Conservation (phyloP, 2,888 invertebrate species). For the Apotomis turbidana region DNA sequence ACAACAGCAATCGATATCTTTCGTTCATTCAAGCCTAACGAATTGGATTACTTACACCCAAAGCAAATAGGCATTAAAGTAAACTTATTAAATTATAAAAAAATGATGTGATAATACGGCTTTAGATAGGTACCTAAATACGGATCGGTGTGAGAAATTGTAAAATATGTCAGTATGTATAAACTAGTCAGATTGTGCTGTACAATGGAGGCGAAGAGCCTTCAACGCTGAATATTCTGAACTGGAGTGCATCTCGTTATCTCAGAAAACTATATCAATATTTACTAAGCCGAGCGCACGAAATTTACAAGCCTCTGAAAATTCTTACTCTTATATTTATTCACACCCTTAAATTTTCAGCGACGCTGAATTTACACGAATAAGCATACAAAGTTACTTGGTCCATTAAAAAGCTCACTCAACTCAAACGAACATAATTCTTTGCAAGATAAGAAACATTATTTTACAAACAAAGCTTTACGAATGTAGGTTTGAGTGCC, state of each 20-base stretch:
- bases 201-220: slow-evolving; percentile 30
- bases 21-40: too few species aligned
- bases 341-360: slow-evolving; percentile 24
- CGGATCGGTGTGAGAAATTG: slow-evolving; percentile 8
- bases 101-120: slow-evolving; percentile 16
- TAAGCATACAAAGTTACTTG: slow-evolving; percentile 1
- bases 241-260: slow-evolving; percentile 66
- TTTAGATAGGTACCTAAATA: slow-evolving; percentile 14
- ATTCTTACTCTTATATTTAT: slow-evolving; percentile 31
- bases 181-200: slow-evolving; percentile 29
- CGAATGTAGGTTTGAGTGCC: slow-evolving; percentile 10
- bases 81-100: slow-evolving; percentile 28
- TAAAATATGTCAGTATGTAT: slow-evolving; percentile 18
- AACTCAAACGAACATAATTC: background rate
- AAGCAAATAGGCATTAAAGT: slow-evolving; percentile 22
- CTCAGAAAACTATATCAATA: slow-evolving; percentile 57
- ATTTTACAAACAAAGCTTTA: background rate
- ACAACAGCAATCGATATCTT: slow-evolving; percentile 6
- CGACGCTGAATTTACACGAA: slow-evolving; percentile 23
- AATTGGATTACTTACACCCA: slow-evolving; percentile 32
- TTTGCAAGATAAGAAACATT: background rate
- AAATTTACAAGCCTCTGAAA: slow-evolving; percentile 46
- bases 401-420: background rate
- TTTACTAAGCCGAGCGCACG: slow-evolving; percentile 60
- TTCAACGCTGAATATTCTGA: slow-evolving; percentile 36